Conservation (phyloP, 2,888 invertebrate genomes). For the Morpho helenor region DNA sequence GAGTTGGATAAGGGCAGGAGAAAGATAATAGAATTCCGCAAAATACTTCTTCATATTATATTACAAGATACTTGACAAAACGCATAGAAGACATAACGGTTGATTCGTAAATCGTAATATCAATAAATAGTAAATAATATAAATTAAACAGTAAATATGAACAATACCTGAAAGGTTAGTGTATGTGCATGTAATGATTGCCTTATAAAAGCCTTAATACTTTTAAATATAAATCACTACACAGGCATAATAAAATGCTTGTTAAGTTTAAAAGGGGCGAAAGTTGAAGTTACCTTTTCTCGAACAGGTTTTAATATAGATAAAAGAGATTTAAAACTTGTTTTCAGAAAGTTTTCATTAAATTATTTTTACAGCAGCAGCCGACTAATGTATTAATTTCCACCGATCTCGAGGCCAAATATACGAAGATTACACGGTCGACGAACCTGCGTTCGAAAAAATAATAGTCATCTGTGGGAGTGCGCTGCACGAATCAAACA, state of each 20-base stretch:
- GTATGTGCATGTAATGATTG: too few relatives aligned
- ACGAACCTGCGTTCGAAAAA: constrained; percentile 52
- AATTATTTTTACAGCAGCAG: constrained; percentile 9
- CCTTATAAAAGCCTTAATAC: constrained; percentile 5
- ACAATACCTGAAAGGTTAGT: constrained; percentile 3
- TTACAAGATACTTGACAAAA: too few relatives aligned
- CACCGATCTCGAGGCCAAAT: constrained; percentile 47
- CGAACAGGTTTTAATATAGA: constrained; percentile 24
- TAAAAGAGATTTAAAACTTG: constrained; percentile 24
- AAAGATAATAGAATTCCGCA: too few relatives aligned
- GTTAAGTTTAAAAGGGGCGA: constrained; percentile 22
- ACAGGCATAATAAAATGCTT: constrained; percentile 18
- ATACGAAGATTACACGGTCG: constrained; percentile 53
- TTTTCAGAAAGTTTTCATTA: constrained; percentile 25
- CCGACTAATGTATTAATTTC: constrained; percentile 16
- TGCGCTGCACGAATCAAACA: constrained; percentile 42
- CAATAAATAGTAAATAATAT: background rate
- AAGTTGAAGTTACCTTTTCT: constrained; percentile 21
- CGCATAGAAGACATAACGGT: background rate
- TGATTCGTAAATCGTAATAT: background rate
- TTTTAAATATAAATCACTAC: constrained; percentile 15
- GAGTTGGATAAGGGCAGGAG: too few relatives aligned
- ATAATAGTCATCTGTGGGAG: constrained; percentile 58
- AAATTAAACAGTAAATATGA: constrained; percentile 1
- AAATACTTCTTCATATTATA: too few relatives aligned